phyloP scores from a whole-genome alignment of 2,113 vertebrate species.

The Psephotus haematonotus region DNA sequence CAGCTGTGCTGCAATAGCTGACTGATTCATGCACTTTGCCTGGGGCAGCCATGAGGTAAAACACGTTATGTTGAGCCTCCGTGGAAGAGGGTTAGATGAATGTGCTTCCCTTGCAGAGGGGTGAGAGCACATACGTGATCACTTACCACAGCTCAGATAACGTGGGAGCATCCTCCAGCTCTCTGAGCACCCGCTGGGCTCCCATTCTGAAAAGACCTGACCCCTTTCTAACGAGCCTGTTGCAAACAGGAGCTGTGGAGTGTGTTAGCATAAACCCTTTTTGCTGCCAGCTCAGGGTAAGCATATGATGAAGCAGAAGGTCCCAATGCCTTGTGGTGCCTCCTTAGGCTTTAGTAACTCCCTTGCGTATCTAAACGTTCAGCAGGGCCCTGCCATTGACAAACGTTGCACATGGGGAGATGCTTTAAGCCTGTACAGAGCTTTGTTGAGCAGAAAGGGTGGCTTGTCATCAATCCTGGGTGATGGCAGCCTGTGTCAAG shows the following conservation, averaged over 20 bases:
- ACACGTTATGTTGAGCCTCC: not conserved
- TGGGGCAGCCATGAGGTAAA: not conserved
- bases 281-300: not conserved
- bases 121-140: not conserved
- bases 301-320: not conserved
- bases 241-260: not conserved
- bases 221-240: fast-evolving
- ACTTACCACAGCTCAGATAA: not conserved
- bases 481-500: not conserved
- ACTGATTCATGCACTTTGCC: slow-evolving; percentile 21
- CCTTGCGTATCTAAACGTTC: not conserved
- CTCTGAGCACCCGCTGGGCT: not conserved
- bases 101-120: not conserved
- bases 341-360: not conserved
- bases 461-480: not conserved
- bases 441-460: not conserved
- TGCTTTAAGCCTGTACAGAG: not conserved
- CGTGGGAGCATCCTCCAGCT: fast-evolving
- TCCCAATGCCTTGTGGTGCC: not conserved
- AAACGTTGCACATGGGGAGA: fast-evolving
- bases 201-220: fast-evolving
- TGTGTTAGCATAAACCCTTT: not conserved
- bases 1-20: slow-evolving; percentile 32
- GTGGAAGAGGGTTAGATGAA: not conserved
- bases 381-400: not conserved